These are phyloP conservation scores for Cotesia chilonis DNA, from an alignment of 1,140 invertebrate genomes.

Conservation along the genomic window DNA sequence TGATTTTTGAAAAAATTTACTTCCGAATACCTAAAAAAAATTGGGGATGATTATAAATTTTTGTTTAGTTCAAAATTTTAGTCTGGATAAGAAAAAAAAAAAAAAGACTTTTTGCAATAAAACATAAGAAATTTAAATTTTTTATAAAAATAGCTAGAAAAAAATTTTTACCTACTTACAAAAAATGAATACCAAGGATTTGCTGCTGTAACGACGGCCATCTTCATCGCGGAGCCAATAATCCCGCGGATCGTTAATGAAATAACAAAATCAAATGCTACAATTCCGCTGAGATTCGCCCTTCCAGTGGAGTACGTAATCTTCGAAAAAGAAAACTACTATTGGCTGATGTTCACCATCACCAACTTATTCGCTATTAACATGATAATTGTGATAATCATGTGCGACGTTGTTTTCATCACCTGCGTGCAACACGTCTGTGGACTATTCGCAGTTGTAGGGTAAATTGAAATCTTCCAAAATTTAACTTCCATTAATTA, in stretches of 20 bases:
- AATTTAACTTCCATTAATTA: too few species aligned
- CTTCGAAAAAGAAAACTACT: conserved; percentile 29
- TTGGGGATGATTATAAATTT: too few species aligned
- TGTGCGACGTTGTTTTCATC: conserved; percentile 12
- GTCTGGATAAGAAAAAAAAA: too few species aligned
- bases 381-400: background rate
- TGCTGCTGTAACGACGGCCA: background rate
- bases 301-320: conserved; percentile 16
- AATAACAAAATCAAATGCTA: background rate
- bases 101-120: too few species aligned
- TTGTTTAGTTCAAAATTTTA: too few species aligned
- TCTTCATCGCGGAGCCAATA: conserved; percentile 21
- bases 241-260: conserved; percentile 2
- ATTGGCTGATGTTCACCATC: conserved; percentile 3
- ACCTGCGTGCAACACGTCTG: conserved; percentile 24
- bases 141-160: too few species aligned
- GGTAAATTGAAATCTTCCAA: conserved; percentile 23
- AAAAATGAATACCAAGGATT: too few species aligned
- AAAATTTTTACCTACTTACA: too few species aligned
- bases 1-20: too few species aligned
- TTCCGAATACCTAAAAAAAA: too few species aligned
- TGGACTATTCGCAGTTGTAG: conserved; percentile 30
- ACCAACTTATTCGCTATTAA: background rate
- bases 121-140: too few species aligned
- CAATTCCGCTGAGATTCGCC: conserved; percentile 10